Conservation (phyloP, 1,140 invertebrate genomes). For the Rhagoletis pomonella region DNA sequence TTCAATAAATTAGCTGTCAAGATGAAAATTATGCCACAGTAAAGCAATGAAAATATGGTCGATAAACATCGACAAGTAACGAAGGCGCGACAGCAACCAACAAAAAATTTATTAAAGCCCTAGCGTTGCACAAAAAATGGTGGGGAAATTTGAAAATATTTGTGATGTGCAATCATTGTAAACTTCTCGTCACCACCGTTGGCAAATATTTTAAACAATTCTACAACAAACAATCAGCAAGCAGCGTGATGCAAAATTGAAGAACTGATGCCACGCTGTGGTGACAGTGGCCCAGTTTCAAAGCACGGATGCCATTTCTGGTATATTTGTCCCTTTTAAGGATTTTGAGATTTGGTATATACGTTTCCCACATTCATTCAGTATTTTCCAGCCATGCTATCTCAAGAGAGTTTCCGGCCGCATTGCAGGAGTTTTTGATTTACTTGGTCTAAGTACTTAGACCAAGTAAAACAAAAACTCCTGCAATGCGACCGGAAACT, state of each 20-base stretch:
- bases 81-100: not conserved
- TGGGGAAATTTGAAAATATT: not conserved
- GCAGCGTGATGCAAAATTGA: not conserved
- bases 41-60: conserved; percentile 45
- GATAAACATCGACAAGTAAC: conserved; percentile 45
- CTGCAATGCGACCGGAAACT: no score
- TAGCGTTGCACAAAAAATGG: not conserved
- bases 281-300: no score
- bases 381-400: no score
- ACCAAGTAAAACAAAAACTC: no score
- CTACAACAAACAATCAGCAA: not conserved
- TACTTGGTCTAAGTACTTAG: no score
- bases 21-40: conserved; percentile 29
- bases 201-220: not conserved
- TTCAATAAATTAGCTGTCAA: conserved; percentile 52
- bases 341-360: no score
- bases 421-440: no score
- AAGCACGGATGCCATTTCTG: no score
- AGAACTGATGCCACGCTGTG: not conserved
- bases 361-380: no score
- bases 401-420: no score
- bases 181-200: not conserved
- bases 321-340: no score
- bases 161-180: not conserved
- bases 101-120: not conserved